phyloP scores from a whole-genome alignment of 2,797 vertebrate species.

The Aulostomus chinensis region DNA sequence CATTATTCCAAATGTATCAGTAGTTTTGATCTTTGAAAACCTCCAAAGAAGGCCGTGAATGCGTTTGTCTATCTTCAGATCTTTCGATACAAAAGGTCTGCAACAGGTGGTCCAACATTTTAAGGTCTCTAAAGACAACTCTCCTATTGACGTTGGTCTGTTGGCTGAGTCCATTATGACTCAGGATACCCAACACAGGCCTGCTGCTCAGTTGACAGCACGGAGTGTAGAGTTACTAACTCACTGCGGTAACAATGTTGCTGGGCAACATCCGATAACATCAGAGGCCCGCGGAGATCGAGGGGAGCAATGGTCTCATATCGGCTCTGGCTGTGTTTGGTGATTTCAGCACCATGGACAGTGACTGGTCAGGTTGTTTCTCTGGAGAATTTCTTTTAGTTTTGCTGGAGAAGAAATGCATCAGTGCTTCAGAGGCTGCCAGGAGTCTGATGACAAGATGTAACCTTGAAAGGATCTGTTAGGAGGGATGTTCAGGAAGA shows the following conservation, averaged over 20 bases:
- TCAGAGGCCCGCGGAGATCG: slow-evolving; percentile 32
- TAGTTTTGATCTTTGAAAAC: no score
- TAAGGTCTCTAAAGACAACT: no score
- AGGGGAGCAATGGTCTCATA: slow-evolving; percentile 31
- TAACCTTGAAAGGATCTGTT: slow-evolving; percentile 14
- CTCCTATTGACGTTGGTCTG: no score
- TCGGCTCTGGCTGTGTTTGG: slow-evolving; percentile 1
- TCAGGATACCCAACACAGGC: slow-evolving; percentile 78
- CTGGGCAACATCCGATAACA: slow-evolving; percentile 61
- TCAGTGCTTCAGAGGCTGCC: not conserved
- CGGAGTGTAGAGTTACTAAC: slow-evolving; percentile 71
- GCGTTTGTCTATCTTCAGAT: no score
- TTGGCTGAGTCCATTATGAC: no score
- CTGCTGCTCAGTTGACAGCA: slow-evolving; percentile 44
- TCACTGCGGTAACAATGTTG: slow-evolving; percentile 68
- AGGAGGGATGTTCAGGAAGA: slow-evolving; percentile 90
- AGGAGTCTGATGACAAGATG: not conserved
- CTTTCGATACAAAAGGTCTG: no score
- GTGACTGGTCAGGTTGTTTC: not conserved
- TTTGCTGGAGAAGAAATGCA: slow-evolving; percentile 12
- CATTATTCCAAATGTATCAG: no score
- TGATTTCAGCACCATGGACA: slow-evolving; percentile 81
- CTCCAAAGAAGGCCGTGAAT: no score
- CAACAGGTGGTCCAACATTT: no score
- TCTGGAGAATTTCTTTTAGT: no score